phyloP scores from a whole-genome alignment of 1,140 invertebrate species.

The Antheraea pernyi region DNA sequence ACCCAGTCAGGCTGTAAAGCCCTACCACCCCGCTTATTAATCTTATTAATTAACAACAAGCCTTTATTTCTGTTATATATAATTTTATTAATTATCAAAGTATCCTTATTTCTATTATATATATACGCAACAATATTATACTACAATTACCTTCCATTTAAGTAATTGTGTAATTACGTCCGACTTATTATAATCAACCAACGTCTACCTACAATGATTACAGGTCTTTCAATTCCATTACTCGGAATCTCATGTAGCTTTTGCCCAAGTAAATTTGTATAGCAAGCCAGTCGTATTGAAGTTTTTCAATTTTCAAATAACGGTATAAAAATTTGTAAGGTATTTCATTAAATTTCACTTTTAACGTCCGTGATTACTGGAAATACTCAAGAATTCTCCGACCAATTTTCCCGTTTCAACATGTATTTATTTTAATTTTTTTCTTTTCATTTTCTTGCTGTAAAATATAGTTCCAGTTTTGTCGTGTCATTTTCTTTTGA shows the following conservation, averaged over 20 bases:
- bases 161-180: no score
- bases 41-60: no score
- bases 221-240: neutral
- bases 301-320: neutral
- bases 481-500: neutral
- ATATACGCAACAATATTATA: no score
- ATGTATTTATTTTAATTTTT: neutral
- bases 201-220: neutral
- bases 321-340: neutral
- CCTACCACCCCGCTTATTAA: no score
- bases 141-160: no score
- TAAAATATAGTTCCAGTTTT: neutral
- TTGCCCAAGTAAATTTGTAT: neutral
- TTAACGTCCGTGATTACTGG: neutral
- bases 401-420: neutral
- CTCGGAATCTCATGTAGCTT: neutral
- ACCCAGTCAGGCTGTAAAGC: no score
- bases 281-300: neutral
- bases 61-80: no score
- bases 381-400: neutral
- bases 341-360: slow-evolving; percentile 4
- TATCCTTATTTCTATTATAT: no score
- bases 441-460: neutral
- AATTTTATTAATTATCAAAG: no score
- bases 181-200: neutral